Evolutionary conservation across 2,888 invertebrate species (phyloP).

Genomic region (Drymonia ruficornis): DNA sequence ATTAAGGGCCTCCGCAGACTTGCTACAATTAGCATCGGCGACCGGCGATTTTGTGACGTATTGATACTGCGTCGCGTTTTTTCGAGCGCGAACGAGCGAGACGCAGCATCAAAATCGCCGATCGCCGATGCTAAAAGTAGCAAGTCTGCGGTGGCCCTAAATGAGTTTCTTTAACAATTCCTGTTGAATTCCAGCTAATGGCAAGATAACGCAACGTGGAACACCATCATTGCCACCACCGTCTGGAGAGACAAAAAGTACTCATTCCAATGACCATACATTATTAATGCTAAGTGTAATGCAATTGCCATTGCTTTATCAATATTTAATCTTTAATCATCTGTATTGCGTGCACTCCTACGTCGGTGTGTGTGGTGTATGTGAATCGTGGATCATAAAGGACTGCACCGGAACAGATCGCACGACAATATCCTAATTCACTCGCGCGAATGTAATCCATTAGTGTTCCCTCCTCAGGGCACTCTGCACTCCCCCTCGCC

Average conservation of each 20-base stretch:
- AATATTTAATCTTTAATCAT: slow-evolving; percentile 59
- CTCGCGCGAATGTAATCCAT: slow-evolving; percentile 84
- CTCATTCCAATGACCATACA: not conserved
- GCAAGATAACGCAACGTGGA: too few relatives aligned
- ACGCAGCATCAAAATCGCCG: too few relatives aligned
- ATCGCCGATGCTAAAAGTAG: too few relatives aligned
- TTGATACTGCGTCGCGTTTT: too few relatives aligned
- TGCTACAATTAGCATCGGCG: too few relatives aligned
- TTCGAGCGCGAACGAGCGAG: too few relatives aligned
- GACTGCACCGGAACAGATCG: slow-evolving; percentile 82
- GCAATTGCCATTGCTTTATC: slow-evolving; percentile 43
- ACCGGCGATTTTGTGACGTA: too few relatives aligned
- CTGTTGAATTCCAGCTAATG: too few relatives aligned
- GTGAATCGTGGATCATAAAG: slow-evolving; percentile 65
- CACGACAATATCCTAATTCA: slow-evolving; percentile 85
- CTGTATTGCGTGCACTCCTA: slow-evolving; percentile 38
- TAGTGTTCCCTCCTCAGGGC: slow-evolving; percentile 65
- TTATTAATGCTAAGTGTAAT: slow-evolving; percentile 9
- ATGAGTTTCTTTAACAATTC: too few relatives aligned
- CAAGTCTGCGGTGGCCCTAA: too few relatives aligned
- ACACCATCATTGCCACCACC: too few relatives aligned
- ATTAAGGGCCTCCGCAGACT: too few relatives aligned
- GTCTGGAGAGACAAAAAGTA: not conserved
- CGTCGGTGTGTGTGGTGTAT: slow-evolving; percentile 38
- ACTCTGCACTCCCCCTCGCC: slow-evolving; percentile 23